These are phyloP conservation scores for Probosciger aterrimus DNA, from an alignment of 2,113 vertebrate genomes.

Conservation along the genomic window DNA sequence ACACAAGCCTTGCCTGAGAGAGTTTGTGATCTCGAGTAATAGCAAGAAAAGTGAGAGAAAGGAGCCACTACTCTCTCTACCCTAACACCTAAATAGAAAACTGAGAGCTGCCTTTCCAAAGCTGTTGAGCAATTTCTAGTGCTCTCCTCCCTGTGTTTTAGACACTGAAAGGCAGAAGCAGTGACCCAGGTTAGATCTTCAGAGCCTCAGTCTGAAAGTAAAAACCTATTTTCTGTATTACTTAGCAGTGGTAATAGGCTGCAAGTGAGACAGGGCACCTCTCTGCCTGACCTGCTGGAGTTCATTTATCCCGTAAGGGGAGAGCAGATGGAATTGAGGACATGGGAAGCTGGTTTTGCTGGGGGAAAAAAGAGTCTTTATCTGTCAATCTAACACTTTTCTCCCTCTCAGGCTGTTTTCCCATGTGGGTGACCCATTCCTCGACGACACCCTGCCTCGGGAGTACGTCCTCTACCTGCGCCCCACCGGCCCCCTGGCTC, in stretches of 20 bases:
- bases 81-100: background rate
- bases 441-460: slow-evolving; percentile 91
- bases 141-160: background rate
- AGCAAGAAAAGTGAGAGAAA: background rate
- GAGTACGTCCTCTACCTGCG: slow-evolving; percentile 97
- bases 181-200: background rate
- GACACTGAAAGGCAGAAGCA: background rate
- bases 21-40: background rate
- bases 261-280: background rate
- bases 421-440: slow-evolving; percentile 93
- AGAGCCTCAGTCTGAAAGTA: background rate
- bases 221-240: background rate
- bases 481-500: slow-evolving; percentile 89
- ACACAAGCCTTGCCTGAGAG: background rate
- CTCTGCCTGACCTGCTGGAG: background rate
- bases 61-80: background rate
- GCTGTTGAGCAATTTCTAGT: background rate
- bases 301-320: background rate
- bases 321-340: background rate
- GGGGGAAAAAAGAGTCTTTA: too few species aligned
- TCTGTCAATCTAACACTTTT: fast-evolving
- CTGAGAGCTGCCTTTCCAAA: background rate
- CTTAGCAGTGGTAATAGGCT: background rate
- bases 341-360: background rate
- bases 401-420: slow-evolving; percentile 89